Percentiles rank a stretch among this genome's conserved stretches.
These are phyloP conservation scores for Epiblema foenella DNA, from an alignment of 2,888 invertebrate species.

Conservation along the genomic window DNA sequence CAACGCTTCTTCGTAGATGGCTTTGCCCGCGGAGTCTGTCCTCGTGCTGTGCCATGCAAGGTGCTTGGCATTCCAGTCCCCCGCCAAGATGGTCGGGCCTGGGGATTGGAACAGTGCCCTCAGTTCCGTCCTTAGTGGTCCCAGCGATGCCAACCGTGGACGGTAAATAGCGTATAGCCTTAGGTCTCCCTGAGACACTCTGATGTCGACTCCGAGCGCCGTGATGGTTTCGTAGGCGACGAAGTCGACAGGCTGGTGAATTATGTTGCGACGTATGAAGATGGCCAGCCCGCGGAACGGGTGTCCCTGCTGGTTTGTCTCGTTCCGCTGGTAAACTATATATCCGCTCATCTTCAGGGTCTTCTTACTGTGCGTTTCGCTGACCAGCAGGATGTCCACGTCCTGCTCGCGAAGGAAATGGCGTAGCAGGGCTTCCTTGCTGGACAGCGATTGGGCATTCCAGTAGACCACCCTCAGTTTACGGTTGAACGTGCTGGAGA, in stretches of 20 bases:
- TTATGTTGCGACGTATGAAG: not conserved
- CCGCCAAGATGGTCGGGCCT: not conserved
- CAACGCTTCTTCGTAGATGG: not conserved
- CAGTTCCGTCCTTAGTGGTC: not conserved
- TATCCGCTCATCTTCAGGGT: not conserved
- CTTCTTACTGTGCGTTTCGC: not conserved
- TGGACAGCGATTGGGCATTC: conserved; percentile 11
- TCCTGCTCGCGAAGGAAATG: conserved; percentile 1
- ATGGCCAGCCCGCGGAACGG: not conserved
- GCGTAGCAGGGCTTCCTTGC: conserved; percentile 6
- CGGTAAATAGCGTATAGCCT: not conserved
- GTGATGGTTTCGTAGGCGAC: not conserved
- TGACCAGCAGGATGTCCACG: conserved; percentile 2
- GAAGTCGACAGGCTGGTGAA: conserved; percentile 19
- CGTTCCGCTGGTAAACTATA: not conserved
- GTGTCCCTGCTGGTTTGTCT: not conserved
- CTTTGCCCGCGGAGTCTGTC: accelerated
- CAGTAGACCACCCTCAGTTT: not conserved
- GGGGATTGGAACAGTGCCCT: not conserved
- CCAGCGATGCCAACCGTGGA: too few relatives aligned
- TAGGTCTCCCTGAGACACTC: not conserved
- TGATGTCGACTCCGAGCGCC: conserved; percentile 10
- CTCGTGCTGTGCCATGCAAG: not conserved
- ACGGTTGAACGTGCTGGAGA: not conserved
- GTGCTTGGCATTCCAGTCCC: conserved; percentile 1